Evolutionary conservation across 2,113 vertebrate species (phyloP).

Genomic region (Carollia perspicillata): DNA sequence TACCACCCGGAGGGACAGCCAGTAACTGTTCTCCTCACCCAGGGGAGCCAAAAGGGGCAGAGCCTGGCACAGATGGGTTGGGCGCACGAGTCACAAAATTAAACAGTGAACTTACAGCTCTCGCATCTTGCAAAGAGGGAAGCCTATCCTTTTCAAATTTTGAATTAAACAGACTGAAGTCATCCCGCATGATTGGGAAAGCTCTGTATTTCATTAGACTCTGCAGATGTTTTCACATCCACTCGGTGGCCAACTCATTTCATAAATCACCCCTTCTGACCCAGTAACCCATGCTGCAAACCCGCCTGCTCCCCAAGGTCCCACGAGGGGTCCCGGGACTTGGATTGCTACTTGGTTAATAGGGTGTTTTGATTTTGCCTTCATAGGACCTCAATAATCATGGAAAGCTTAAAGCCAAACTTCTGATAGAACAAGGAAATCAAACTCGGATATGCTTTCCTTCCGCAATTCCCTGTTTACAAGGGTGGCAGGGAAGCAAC

Average conservation of each 20-base stretch:
- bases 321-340: background rate
- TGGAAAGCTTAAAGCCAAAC: constrained; percentile 21
- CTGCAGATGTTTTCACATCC: background rate
- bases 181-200: background rate
- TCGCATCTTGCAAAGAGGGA: background rate
- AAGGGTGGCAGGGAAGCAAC: background rate
- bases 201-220: background rate
- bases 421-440: constrained; percentile 23
- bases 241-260: background rate
- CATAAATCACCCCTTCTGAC: background rate
- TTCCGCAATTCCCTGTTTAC: background rate
- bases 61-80: background rate
- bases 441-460: constrained; percentile 4
- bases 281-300: background rate
- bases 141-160: background rate
- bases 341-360: background rate
- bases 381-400: background rate
- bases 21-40: background rate
- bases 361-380: constrained; percentile 27
- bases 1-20: background rate
- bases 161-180: background rate
- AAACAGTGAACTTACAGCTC: background rate
- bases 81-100: background rate
- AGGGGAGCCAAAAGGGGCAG: background rate
- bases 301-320: background rate